Evolutionary conservation across 64 coral and sea anemone genomes (phyloP).

Genomic region (Montipora foliosa): DNA sequence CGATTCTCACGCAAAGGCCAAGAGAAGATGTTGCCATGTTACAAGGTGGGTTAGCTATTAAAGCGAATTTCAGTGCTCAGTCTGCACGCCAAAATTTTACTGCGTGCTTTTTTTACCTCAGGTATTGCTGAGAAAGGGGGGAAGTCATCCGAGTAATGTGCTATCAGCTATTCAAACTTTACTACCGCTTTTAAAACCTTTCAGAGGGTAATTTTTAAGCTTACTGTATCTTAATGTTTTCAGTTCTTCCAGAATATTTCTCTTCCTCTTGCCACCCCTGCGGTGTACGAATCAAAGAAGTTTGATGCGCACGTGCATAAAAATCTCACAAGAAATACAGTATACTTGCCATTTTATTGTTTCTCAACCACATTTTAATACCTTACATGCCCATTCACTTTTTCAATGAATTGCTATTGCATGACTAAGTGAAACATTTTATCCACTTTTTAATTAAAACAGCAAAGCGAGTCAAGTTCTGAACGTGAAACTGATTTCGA

Average conservation of each 20-base stretch:
- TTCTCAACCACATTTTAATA: background rate
- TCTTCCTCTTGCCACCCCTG: background rate
- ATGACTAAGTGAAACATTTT: too few relatives aligned
- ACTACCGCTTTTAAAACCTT: background rate
- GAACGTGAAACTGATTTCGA: background rate
- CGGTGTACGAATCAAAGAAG: background rate
- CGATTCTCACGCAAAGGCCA: conserved; percentile 73
- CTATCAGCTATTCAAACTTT: background rate
- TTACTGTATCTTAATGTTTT: background rate
- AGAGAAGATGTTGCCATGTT: conserved; percentile 75
- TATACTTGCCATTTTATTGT: background rate
- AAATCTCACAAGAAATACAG: background rate
- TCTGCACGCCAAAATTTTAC: background rate
- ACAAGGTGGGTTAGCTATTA: conserved; percentile 71
- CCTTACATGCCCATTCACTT: background rate
- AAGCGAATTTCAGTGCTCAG: background rate
- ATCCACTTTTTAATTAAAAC: too few relatives aligned
- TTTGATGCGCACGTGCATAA: background rate
- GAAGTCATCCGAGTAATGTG: background rate
- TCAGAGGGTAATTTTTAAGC: background rate
- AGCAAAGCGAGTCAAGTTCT: too few relatives aligned
- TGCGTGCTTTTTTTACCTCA: background rate
- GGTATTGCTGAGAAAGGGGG: too few relatives aligned
- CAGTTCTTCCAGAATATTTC: background rate
- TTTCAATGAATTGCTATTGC: background rate